Evolutionary conservation across 2,797 vertebrate genomes (phyloP), one percentile per base, ranked within the genome.

Genomic region (Monodelphis domestica): DNA sequence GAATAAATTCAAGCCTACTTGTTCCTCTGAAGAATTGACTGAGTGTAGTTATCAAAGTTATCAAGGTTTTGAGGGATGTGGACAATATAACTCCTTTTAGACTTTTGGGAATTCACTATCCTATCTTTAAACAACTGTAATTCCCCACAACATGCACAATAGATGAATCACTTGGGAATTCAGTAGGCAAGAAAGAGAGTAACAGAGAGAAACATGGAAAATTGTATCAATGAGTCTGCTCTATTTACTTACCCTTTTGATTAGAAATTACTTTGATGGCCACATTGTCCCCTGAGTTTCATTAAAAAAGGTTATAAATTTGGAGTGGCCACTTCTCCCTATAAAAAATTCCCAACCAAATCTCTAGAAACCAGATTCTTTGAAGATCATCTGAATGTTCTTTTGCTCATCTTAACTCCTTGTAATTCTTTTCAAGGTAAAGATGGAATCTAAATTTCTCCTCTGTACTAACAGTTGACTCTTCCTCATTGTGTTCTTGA

Each of bases 21-120:
- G 26, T 53, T 56, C 6, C 54, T 24, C 38, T 53, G 0, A 93
- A 52, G 5, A 63, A 90, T 93, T 21, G 28, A 78, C 3, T 29
- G 89, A n/a, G 91, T 57, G 24, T 89, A 57, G 30, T 87, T 91
- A 28, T 53, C 87, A 88, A 92, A 93, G 56, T 57, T 57, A 93
- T 14, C 45, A 87, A 30, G 0, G 26, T 89, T 2, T 11, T 33
- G 51, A 51, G 53, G 87, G 26, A 59, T 3, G 91, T 92, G n/a
- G 57, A 89, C 51, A 84, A 7, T 7, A 29, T 26, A 54, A 51
- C 50, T 5, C 15, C 96, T 93, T 45, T 17, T 70, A 59, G n/a
- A 45, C 30, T 88, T 89, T 95, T 93, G 30, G 29, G 57, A 91
- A 89, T 52, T 91, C 17, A 91, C 26, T 90, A 12, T 53, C 57